These are phyloP conservation scores for Numida meleagris DNA, from an alignment of 2,113 vertebrate species.

Conservation along the genomic window DNA sequence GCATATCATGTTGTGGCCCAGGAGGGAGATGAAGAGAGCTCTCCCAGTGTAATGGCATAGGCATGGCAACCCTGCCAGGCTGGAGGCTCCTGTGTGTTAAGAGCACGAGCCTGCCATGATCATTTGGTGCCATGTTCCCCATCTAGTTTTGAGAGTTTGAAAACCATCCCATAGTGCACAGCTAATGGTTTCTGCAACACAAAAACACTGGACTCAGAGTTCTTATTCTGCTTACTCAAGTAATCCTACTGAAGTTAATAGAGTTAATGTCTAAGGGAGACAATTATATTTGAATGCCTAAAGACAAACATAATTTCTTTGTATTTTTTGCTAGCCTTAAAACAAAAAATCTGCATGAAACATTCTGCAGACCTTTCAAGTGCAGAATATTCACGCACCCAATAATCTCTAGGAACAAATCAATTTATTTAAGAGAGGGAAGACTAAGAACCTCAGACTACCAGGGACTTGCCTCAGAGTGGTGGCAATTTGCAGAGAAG, in stretches of 20 bases:
- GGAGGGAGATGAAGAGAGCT: not conserved
- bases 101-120: not conserved
- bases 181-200: not conserved
- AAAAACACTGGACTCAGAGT: not conserved
- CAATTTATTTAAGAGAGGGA: not conserved
- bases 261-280: not conserved
- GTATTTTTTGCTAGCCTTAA: not conserved
- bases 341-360: not conserved
- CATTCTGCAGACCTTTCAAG: not conserved
- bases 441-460: not conserved
- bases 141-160: not conserved
- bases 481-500: not conserved
- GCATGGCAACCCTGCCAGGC: not conserved
- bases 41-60: not conserved
- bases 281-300: not conserved
- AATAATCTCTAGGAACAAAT: not conserved
- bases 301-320: not conserved
- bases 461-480: not conserved
- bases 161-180: not conserved
- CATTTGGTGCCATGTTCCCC: not conserved
- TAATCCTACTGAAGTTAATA: not conserved
- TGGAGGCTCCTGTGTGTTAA: not conserved
- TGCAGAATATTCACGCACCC: rapidly evolving
- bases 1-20: not conserved
- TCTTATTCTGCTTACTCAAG: not conserved